Conservation (phyloP, 2,888 invertebrate species). For the Drosophila demipolita region DNA sequence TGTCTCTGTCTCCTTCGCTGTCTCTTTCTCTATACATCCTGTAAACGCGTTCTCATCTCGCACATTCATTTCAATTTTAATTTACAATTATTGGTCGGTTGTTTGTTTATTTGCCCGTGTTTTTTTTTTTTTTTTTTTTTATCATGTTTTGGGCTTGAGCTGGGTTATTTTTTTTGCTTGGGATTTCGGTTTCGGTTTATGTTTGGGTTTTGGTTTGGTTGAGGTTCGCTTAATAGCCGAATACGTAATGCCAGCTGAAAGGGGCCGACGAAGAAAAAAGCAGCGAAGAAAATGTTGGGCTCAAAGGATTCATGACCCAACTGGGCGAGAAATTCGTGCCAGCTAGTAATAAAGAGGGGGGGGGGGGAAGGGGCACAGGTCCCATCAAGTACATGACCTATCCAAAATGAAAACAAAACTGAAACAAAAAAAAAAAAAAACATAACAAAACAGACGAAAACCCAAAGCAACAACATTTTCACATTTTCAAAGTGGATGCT, state of each 20-base stretch:
- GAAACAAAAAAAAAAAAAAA: conserved; percentile 1
- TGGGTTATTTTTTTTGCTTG: conserved; percentile 1
- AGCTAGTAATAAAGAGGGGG: conserved; percentile 22
- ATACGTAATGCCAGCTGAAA: conserved; percentile 40
- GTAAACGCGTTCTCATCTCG: neutral
- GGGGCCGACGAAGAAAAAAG: conserved; percentile 13
- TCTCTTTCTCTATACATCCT: neutral
- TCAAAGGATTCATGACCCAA: conserved; percentile 62
- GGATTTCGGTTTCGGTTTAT: conserved; percentile 3
- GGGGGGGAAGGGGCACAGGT: neutral
- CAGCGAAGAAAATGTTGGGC: conserved; percentile 34
- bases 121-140: neutral
- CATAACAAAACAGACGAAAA: neutral
- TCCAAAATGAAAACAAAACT: conserved; percentile 16
- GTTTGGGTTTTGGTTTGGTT: conserved; percentile 2
- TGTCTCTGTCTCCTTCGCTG: neutral
- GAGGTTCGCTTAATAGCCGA: conserved; percentile 11
- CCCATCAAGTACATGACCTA: conserved; percentile 61
- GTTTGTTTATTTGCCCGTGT: conserved; percentile 17
- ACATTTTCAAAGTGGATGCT: conserved; percentile 11
- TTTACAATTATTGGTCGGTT: conserved; percentile 74
- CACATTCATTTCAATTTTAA: conserved; percentile 74
- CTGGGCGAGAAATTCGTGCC: conserved; percentile 46
- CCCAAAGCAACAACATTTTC: neutral
- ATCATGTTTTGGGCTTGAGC: neutral